These are phyloP conservation scores for Paralichthys olivaceus DNA, from an alignment of 2,113 vertebrate species.

Conservation along the genomic window DNA sequence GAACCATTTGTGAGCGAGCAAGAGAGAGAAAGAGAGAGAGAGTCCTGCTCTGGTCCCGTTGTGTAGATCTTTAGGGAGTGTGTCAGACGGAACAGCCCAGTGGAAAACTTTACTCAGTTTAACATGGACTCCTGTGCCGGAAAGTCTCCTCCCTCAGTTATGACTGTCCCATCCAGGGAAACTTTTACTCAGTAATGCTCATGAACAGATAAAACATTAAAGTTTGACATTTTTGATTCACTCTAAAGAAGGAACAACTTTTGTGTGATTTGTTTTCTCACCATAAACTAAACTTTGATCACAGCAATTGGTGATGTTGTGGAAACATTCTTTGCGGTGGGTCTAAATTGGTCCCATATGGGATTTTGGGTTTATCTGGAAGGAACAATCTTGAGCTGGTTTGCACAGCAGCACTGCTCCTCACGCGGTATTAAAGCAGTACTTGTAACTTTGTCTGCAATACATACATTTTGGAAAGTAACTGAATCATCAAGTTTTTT, in stretches of 20 bases:
- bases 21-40: slow-evolving; percentile 20
- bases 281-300: slow-evolving; percentile 31
- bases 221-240: not conserved
- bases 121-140: slow-evolving; percentile 26
- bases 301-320: slow-evolving; percentile 31
- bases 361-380: slow-evolving; percentile 14
- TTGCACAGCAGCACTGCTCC: not conserved
- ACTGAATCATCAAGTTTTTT: not conserved
- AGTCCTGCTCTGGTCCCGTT: slow-evolving; percentile 33
- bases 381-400: not conserved
- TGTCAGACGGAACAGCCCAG: slow-evolving; percentile 59
- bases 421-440: not conserved
- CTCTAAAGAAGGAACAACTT: not conserved
- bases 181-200: slow-evolving; percentile 17
- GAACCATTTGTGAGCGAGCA: slow-evolving; percentile 39
- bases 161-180: slow-evolving; percentile 36
- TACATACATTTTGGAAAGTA: not conserved
- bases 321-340: slow-evolving; percentile 51
- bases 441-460: not conserved
- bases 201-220: not conserved
- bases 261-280: not conserved
- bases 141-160: slow-evolving; percentile 51
- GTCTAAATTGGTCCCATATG: slow-evolving; percentile 68
- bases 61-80: slow-evolving; percentile 52
- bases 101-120: slow-evolving; percentile 76